These are phyloP conservation scores for Nephotettix cincticeps DNA, from an alignment of 1,140 invertebrate genomes.

Conservation along the genomic window DNA sequence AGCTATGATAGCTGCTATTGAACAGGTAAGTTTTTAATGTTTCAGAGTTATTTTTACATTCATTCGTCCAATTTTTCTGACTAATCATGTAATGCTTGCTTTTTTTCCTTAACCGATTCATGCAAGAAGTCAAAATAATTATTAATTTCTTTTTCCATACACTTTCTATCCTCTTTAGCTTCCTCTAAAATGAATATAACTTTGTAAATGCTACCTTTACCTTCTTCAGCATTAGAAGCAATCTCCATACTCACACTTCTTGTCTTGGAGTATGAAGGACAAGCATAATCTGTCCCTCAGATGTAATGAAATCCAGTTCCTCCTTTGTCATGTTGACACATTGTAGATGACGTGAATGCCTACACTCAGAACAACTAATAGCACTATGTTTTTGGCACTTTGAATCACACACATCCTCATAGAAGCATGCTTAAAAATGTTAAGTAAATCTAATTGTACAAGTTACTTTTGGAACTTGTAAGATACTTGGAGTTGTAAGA, in stretches of 20 bases:
- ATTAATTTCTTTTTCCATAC: not conserved
- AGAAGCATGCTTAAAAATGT: no score
- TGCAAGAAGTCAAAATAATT: not conserved
- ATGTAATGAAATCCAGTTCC: no score
- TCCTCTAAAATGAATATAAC: not conserved
- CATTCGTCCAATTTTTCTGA: not conserved
- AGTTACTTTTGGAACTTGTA: no score
- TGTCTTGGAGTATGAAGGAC: not conserved
- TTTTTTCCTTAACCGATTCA: not conserved
- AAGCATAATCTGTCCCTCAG: no score
- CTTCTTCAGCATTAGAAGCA: not conserved
- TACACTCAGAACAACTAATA: no score
- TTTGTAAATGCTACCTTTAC: not conserved
- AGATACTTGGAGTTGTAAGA: no score
- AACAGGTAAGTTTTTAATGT: constrained; percentile 55
- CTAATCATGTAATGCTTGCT: not conserved
- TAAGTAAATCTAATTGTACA: no score
- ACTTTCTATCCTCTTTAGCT: not conserved
- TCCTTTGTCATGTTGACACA: no score
- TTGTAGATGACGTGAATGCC: no score
- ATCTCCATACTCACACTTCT: not conserved
- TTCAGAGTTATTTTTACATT: not conserved
- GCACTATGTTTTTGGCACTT: no score
- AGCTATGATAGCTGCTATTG: constrained; percentile 80
- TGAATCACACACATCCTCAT: no score